These are phyloP conservation scores for Dicrostonyx torquatus DNA, from an alignment of 2,797 vertebrate genomes.

Conservation along the genomic window DNA sequence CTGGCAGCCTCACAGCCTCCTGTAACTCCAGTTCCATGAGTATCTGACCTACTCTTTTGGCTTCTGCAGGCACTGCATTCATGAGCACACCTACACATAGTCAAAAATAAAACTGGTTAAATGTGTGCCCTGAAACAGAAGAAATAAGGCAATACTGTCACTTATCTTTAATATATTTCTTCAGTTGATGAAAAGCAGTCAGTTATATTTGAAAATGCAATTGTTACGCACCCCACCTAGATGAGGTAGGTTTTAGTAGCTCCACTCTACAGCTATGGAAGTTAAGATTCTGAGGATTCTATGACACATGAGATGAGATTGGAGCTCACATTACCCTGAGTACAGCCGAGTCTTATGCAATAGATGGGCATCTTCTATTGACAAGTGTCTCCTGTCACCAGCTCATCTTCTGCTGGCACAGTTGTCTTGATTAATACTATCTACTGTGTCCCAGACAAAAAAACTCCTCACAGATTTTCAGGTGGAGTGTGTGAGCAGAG, in stretches of 20 bases:
- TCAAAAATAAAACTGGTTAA: background rate
- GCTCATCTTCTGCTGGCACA: accelerated
- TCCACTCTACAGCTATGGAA: background rate
- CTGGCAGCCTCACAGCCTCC: background rate
- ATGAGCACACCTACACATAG: background rate
- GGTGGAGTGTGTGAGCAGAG: background rate
- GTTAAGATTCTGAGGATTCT: background rate
- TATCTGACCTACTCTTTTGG: background rate
- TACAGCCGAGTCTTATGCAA: background rate
- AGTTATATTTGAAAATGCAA: background rate
- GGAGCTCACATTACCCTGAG: background rate
- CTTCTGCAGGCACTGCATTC: background rate
- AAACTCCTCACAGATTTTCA: too few relatives aligned
- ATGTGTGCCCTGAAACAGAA: background rate
- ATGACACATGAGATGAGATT: background rate
- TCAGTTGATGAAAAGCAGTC: background rate
- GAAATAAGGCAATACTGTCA: background rate
- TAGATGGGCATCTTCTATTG: background rate
- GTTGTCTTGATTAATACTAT: background rate
- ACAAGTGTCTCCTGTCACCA: too few relatives aligned
- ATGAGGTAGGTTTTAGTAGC: background rate
- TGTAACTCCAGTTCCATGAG: background rate
- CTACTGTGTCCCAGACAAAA: background rate
- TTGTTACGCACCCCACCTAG: background rate
- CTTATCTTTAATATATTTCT: background rate